Percentiles rank a stretch among this genome's conserved stretches.
These are phyloP conservation scores for Pentalonia nigronervosa DNA, from an alignment of 1,140 invertebrate genomes.

Conservation along the genomic window DNA sequence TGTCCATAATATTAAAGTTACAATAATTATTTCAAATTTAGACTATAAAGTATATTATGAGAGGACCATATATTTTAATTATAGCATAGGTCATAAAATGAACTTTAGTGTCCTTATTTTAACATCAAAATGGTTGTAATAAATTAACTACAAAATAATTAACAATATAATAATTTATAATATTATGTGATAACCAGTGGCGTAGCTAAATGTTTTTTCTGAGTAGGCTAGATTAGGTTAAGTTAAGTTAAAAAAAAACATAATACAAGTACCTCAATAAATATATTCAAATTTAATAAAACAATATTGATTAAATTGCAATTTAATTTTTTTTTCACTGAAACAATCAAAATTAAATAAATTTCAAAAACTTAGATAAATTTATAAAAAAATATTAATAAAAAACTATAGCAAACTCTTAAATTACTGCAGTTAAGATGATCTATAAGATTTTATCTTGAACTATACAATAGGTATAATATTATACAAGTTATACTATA, in stretches of 20 bases:
- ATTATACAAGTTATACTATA: too few species aligned
- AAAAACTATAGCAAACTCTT: too few species aligned
- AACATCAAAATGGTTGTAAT: not conserved
- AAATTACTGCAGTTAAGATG: too few species aligned
- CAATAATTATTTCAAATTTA: not conserved
- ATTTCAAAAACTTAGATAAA: too few species aligned
- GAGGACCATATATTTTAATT: not conserved
- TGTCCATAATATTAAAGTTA: not conserved
- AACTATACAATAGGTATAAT: too few species aligned
- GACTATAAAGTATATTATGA: not conserved
- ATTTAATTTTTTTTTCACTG: not conserved
- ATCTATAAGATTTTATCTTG: too few species aligned
- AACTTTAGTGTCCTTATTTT: not conserved
- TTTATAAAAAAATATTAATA: too few species aligned
- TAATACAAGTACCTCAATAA: not conserved
- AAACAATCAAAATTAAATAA: too few species aligned
- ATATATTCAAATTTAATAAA: not conserved
- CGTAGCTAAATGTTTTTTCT: not conserved
- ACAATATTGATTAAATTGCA: not conserved
- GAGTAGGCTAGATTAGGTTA: too few species aligned
- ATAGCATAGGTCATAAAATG: not conserved
- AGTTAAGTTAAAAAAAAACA: too few species aligned
- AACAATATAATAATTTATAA: not conserved
- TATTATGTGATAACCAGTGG: not conserved
- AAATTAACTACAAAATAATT: not conserved